Base-by-base conservation (phyloP, 2,888 invertebrate genomes). In the Agrenia bidenticulata region DNA sequence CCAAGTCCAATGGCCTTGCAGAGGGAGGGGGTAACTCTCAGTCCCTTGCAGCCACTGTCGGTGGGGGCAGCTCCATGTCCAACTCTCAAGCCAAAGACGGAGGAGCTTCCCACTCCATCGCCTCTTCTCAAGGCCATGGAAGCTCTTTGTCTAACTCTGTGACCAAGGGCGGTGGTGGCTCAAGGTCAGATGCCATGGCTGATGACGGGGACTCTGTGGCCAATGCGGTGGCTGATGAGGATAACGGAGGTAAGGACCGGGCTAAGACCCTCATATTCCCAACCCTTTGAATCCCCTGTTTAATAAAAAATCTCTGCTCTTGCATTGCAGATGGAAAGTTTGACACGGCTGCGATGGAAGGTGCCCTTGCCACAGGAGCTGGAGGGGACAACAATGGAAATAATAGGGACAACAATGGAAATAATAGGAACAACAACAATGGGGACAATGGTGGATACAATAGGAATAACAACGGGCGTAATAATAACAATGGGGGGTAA, bases 11-110 rank as follows among this genome's bases (percentile, higher is more conserved):
- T n/a, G 42, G 45, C 2, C 21, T 49, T 2, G 9, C 56, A 2
- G 50, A 41, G 11, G 63, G 63, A 21, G 63, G 63, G 2, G 63
- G 63, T 2, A 56, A 55, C 23, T 56, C 63, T n/a, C 37, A 49
- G 7, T n/a, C 49, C 15, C 17, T 56, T 4, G 26, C 63, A 15
- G 24, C 23, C 17, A 19, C 63, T 1, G 19, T 41, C 9, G 55
- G 62, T n/a, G 63, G 56, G 1, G 63, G 63, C 1, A 37, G 21
- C 24, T 24, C 61, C 15, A 54, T 54, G 39, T 54, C 54, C 17
- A 54, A 54, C 41, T 53, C 61, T 17, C 53, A 53, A 23, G 61
- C 51, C 1, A 41, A 45, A 15, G 63, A 63, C n/a, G 63, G 63
- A 1, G 63, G 63, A 15, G 50, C 56, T 15, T 26, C 56, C 2